Base-by-base conservation (phyloP, 2,888 invertebrate species). In the Seira ritae region DNA sequence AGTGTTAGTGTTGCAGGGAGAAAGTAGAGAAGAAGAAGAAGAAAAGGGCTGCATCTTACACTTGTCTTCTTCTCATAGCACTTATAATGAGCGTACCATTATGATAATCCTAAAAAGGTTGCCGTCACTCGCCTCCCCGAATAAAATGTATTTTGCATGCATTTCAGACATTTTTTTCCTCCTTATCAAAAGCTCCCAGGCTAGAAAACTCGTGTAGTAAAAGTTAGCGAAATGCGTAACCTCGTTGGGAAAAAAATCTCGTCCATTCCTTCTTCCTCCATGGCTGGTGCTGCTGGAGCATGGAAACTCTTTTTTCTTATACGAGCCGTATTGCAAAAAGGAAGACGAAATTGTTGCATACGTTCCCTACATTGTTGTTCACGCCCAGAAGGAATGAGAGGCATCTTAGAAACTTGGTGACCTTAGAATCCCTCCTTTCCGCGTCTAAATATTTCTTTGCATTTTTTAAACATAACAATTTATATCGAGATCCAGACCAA, bases 71-170 rank as follows among this genome's bases (percentile, higher is more conserved):
- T 68, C 67, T 67, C 73, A 31, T 19, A 70, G 37, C 83, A 83
- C 83, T 82, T 82, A 83, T 83, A 83, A 85, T 85, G 85, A 85
- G 77, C 82, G 75, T 85, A 74, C 80, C 76, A 85, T 85, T 83
- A 85, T 85, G 77, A 82, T 82, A 79, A 81, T 85, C 85, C 69
- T 60, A 72, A 79, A 76, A 77, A 83, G 84, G 80, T 75, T 84
- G 37, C 74, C 83, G 66, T 82, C 77, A 76, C 81, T 67, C 68
- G 67, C 24, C 23, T 67, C 76, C 65, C 12, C 42, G 12, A 50
- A 12, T 2, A 50, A n/a, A 50, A 50, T 50, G 17, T 50, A 50
- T 50, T 50, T 50, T 50, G 50, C 50, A 50, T 50, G 50, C 50
- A n/a, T 50, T 12, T 50, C 6, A 50, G 50, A 50, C 50, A 50